Conservation (phyloP, 2,113 vertebrate species). For the Protobothrops mucrosquamatus region DNA sequence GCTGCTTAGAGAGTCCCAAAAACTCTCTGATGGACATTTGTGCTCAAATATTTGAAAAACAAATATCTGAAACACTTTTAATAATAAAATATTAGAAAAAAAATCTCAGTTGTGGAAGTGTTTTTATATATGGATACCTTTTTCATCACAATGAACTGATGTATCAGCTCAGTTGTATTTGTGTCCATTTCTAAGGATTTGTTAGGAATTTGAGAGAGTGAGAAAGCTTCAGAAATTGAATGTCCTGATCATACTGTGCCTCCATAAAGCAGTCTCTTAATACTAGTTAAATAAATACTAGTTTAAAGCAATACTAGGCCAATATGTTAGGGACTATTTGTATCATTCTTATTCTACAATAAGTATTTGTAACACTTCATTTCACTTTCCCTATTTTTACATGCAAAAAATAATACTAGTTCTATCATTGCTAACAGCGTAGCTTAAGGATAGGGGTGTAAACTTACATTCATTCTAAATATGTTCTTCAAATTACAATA, state of each 20-base stretch:
- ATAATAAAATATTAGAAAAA: slow-evolving; percentile 52
- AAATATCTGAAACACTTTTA: slow-evolving; percentile 58
- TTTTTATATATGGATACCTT: background rate
- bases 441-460: background rate
- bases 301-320: background rate
- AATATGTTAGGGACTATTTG: background rate
- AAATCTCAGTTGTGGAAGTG: slow-evolving; percentile 37
- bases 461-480: background rate
- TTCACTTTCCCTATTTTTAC: background rate
- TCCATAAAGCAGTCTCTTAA: background rate
- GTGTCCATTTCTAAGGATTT: background rate
- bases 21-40: slow-evolving; percentile 54
- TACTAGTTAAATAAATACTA: background rate
- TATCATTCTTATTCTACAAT: background rate
- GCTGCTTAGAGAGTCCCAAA: slow-evolving; percentile 41
- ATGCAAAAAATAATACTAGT: background rate
- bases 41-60: slow-evolving; percentile 54
- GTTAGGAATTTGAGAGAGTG: background rate
- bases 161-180: background rate
- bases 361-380: background rate
- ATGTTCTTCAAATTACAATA: background rate
- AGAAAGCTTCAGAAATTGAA: background rate
- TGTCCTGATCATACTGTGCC: background rate
- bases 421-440: background rate
- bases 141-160: background rate